These are phyloP conservation scores for Puma concolor DNA, from an alignment of 2,113 vertebrate species.

Conservation along the genomic window DNA sequence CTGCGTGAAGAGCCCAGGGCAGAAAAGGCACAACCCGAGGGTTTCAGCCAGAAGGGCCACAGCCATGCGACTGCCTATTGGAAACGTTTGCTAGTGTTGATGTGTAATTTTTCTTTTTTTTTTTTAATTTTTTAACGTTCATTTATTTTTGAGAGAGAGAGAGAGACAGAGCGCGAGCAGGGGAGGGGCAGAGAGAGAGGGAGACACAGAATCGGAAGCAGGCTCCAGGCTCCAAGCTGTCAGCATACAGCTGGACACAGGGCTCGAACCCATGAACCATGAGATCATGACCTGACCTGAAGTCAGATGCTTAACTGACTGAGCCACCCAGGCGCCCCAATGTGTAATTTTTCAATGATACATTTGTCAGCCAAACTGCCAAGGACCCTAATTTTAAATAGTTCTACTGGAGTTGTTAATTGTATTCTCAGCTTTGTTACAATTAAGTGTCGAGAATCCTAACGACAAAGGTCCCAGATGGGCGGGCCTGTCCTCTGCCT, in stretches of 20 bases:
- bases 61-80: fast-evolving
- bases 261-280: too few species aligned
- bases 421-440: constrained; percentile 45
- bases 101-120: neutral
- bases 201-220: too few species aligned
- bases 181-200: too few species aligned
- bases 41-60: neutral
- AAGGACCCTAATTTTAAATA: neutral
- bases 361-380: neutral
- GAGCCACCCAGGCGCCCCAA: too few species aligned
- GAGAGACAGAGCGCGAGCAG: too few species aligned
- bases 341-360: constrained; percentile 17
- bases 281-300: too few species aligned
- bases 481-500: constrained; percentile 24
- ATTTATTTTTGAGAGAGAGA: too few species aligned
- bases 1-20: fast-evolving
- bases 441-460: constrained; percentile 58
- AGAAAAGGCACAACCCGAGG: fast-evolving
- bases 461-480: constrained; percentile 58
- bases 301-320: too few species aligned
- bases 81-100: neutral
- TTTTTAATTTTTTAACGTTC: neutral
- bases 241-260: fast-evolving
- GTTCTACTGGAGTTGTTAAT: neutral
- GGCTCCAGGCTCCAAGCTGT: too few species aligned